Evolutionary conservation across 2,888 invertebrate genomes (phyloP), one percentile per base, ranked within the genome.

Genomic region (Platerodrilus igneus): DNA sequence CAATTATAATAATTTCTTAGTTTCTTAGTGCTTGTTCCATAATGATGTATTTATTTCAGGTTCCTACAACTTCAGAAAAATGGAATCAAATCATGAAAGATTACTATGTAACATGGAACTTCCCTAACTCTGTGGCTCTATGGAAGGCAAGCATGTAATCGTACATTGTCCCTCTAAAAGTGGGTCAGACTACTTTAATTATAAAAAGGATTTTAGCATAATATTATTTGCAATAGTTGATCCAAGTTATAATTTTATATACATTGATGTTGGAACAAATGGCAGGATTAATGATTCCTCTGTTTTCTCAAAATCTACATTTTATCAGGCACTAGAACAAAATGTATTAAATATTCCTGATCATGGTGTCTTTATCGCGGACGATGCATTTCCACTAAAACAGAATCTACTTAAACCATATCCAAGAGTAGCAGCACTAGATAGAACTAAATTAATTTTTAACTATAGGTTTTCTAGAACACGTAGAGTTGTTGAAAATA

Each of bases 161-260:
- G 8, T 28, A 10, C 9, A 10, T 8, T 6, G 8, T 9, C 11
- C 10, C 3, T 9, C 11, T 9, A 6, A 30, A 5, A 9, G 10
- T 7, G 32, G 32, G n/a, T 33, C 32, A 3, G 22, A 33, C n/a
- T 33, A n/a, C 13, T 33, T 13, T 7, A 22, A 23, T 17, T 33
- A 33, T 22, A 33, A 33, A 33, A 5, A 10, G 9, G 13, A 6
- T 7, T 33, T 15, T 8, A 33, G 17, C 17, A 16, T 34, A n/a
- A 25, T 34, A n/a, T 10, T 34, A 2, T 17, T 34, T 34, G 34
- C 25, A 1, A 4, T 23, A 4, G 34, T 34, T 16, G 25, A 34
- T 7, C 16, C 13, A 11, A 9, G 17, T 3, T 31, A 31, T 10
- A n/a, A 15, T n/a, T 31, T 31, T 21, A 14, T 4, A 20, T 31